These are phyloP conservation scores for Tangara arthus DNA, from an alignment of 2,797 vertebrate species.

Conservation along the genomic window DNA sequence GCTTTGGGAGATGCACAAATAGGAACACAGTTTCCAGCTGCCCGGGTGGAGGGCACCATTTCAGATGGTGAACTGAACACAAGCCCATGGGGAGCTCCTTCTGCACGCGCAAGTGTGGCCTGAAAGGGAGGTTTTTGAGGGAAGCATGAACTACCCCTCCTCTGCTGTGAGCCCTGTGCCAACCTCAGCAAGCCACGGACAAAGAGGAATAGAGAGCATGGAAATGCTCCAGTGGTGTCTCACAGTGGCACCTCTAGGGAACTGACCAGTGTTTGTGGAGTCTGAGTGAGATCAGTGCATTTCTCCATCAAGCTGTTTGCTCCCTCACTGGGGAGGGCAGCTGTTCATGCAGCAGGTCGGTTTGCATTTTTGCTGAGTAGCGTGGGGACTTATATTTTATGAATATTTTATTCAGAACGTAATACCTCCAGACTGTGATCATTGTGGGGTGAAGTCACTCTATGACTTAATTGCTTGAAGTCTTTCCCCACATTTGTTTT, in stretches of 20 bases:
- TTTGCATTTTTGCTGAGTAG: background rate
- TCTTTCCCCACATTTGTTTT: background rate
- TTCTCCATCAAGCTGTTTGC: background rate
- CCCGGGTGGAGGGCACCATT: background rate
- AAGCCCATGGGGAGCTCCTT: background rate
- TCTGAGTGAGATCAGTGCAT: background rate
- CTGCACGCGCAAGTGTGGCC: fast-evolving
- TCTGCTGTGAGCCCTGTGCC: background rate
- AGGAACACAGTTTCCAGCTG: background rate
- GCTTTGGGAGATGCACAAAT: background rate
- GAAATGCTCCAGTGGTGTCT: background rate
- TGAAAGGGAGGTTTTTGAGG: background rate
- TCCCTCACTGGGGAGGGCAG: background rate
- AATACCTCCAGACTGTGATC: background rate
- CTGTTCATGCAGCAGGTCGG: background rate
- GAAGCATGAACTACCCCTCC: background rate
- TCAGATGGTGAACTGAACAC: fast-evolving
- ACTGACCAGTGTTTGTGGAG: background rate
- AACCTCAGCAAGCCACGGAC: background rate
- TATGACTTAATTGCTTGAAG: background rate
- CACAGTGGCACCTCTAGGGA: background rate
- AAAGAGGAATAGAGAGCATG: background rate
- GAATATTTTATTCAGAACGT: background rate
- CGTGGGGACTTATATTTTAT: background rate
- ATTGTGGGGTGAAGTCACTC: background rate